Conservation (phyloP, 2,888 invertebrate genomes). For the Neoaliturus tenellus region DNA sequence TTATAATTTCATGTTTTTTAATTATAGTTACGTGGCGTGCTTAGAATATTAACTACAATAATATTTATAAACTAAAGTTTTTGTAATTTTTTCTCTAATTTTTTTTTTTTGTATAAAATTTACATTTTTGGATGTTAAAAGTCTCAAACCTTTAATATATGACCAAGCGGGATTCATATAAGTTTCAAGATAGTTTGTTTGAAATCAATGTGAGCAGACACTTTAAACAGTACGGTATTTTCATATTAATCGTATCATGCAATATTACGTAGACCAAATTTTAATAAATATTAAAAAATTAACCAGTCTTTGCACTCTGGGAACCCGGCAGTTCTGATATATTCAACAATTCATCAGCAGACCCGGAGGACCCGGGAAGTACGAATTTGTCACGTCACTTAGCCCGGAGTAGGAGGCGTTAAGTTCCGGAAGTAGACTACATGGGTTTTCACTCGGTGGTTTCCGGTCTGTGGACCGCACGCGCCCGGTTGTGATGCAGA, state of each 20-base stretch:
- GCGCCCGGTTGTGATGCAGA: not conserved
- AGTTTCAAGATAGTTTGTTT: too few species aligned
- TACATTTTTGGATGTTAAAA: too few species aligned
- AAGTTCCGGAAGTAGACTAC: not conserved
- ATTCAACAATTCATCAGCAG: constrained; percentile 14
- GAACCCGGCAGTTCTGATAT: not conserved
- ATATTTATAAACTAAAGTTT: too few species aligned
- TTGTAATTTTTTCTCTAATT: too few species aligned
- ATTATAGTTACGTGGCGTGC: too few species aligned
- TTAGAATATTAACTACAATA: too few species aligned
- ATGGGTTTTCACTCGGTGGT: not conserved
- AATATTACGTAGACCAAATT: not conserved
- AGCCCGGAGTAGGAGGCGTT: not conserved
- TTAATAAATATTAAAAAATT: not conserved
- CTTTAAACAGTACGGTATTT: too few species aligned
- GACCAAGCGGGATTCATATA: too few species aligned
- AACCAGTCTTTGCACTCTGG: not conserved
- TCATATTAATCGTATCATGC: not conserved
- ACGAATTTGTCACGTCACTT: not conserved
- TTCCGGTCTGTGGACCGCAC: constrained; percentile 1
- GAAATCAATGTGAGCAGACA: too few species aligned
- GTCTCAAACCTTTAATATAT: too few species aligned
- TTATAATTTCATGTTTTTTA: too few species aligned
- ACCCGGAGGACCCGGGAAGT: not conserved
- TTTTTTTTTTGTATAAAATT: too few species aligned